Evolutionary conservation across 2,797 vertebrate genomes (phyloP), one percentile per base, ranked within the genome.

Genomic region (Taeniopygia guttata): DNA sequence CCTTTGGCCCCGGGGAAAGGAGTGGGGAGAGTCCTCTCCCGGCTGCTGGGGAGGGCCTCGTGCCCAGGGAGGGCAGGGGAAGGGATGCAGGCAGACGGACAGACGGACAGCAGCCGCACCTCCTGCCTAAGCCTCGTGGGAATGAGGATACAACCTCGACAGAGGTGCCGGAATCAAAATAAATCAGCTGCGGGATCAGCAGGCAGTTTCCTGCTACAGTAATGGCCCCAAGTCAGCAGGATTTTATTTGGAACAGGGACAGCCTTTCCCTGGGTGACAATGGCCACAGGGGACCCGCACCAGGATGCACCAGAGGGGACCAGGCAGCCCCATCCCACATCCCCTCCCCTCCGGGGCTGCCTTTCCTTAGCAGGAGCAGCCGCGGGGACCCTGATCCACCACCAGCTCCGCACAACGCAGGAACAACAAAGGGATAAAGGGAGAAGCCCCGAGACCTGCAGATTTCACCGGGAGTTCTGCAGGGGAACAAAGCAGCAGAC

Each of bases 401-500:
- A 72, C 5, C 93, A 45, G 84, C 73, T 49, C 60, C 3, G 1
- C 42, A 51, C 68, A 49, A n/a, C 9, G 3, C 30, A 0, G 67
- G 21, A 80, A 93, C 70, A 89, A 49, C 79, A 74, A 67, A 23
- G 34, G 64, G 91, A 77, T 27, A 75, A 87, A 80, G 85, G 84
- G 68, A 95, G 93, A 95, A 95, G 87, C 78, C 75, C 89, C 1
- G 64, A 92, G 91, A 89, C 92, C 94, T 79, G 96, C 94, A 69
- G 86, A 66, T 83, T 93, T 56, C 93, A 92, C 64, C 64, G 3
- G 87, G 72, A 89, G 93, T 89, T 90, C 93, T 60, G 94, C 58
- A 20, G 58, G 92, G 58, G 91, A 94, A 96, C 96, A 96, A 96
- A 96, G 96, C 95, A 49, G 95, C 92, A 90, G 96, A 89, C 93